A percentile compares a stretch with the other conserved stretches of the same genome.
Evolutionary conservation across 1,140 invertebrate species (phyloP).

Genomic region (Lasaia peninsularis): DNA sequence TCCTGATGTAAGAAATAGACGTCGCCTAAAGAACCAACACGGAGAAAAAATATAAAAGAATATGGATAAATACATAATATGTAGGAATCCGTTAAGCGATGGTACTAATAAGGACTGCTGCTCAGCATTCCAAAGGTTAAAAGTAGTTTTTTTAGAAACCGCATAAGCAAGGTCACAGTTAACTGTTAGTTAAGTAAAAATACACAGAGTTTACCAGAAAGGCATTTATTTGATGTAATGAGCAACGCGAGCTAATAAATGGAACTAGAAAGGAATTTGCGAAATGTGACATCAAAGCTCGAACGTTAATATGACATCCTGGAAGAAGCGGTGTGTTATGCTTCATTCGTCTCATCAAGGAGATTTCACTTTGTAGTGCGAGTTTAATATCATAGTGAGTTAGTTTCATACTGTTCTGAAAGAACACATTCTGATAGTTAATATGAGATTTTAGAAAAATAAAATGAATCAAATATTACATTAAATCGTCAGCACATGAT

Average conservation of each 20-base stretch:
- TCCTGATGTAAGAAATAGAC: too few species aligned
- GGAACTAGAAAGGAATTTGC: constrained; percentile 1
- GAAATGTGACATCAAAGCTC: constrained; percentile 9
- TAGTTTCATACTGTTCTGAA: neutral
- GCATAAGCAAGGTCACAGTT: too few species aligned
- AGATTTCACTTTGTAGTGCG: constrained; percentile 1
- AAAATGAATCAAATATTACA: too few species aligned
- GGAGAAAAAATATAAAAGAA: too few species aligned
- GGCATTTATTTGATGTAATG: neutral
- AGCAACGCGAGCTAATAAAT: neutral
- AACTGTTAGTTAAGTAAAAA: neutral
- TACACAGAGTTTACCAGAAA: neutral
- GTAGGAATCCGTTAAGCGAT: too few species aligned
- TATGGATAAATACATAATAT: too few species aligned
- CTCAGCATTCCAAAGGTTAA: too few species aligned
- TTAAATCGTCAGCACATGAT: too few species aligned
- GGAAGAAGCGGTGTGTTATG: neutral
- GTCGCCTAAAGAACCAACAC: too few species aligned
- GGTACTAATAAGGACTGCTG: too few species aligned
- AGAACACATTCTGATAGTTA: neutral
- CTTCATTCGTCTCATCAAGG: constrained; percentile 2
- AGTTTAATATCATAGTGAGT: neutral
- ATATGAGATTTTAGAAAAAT: too few species aligned
- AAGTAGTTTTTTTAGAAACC: too few species aligned
- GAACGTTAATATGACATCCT: neutral